phyloP scores from a whole-genome alignment of 1,140 invertebrate species.

The Epicauta chinensis region DNA sequence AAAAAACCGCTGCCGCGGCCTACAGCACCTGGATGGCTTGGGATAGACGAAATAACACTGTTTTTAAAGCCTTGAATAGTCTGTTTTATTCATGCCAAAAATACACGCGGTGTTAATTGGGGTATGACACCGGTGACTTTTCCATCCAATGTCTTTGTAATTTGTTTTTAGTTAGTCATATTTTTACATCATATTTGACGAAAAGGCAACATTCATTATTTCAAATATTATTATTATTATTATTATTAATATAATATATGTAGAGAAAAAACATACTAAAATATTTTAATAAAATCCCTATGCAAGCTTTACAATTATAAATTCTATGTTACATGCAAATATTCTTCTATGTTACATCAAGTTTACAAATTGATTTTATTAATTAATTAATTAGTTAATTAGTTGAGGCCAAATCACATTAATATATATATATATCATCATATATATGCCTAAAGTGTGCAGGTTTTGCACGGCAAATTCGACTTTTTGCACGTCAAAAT shows the following conservation, averaged over 20 bases:
- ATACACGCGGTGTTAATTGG: slow-evolving; percentile 9
- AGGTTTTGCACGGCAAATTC: too few relatives aligned
- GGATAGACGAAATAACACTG: too few relatives aligned
- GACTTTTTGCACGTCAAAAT: too few relatives aligned
- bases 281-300: slow-evolving; percentile 33
- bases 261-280: slow-evolving; percentile 35
- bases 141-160: too few relatives aligned
- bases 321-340: slow-evolving; percentile 36
- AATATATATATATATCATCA: slow-evolving; percentile 23
- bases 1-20: too few relatives aligned
- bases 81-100: slow-evolving; percentile 17
- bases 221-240: too few relatives aligned
- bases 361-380: slow-evolving; percentile 27
- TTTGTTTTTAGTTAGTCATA: slow-evolving; percentile 7
- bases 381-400: too few relatives aligned
- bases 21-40: too few relatives aligned
- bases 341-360: slow-evolving; percentile 29
- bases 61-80: slow-evolving; percentile 11
- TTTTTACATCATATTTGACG: slow-evolving; percentile 26
- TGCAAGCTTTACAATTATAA: slow-evolving; percentile 33
- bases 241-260: too few relatives aligned
- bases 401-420: slow-evolving; percentile 32
- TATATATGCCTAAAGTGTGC: slow-evolving; percentile 14
- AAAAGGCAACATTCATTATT: slow-evolving; percentile 36
- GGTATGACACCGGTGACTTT: slow-evolving; percentile 9